Evolutionary conservation across 1,140 invertebrate species (phyloP).

Genomic region (Bombus breviceps): DNA sequence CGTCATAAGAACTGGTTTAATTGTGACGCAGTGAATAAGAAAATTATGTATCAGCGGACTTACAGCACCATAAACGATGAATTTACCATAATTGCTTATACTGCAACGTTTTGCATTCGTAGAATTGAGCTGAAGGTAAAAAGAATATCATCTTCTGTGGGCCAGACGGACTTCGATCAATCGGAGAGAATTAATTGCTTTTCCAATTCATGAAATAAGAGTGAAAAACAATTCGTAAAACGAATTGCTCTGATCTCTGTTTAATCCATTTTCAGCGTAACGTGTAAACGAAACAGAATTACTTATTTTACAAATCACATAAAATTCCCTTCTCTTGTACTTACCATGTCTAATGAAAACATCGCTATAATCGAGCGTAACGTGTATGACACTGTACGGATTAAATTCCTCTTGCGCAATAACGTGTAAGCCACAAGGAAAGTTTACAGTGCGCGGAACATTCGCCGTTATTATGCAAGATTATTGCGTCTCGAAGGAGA

Average conservation of each 20-base stretch:
- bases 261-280: too few species aligned
- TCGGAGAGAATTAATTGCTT: too few species aligned
- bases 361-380: neutral
- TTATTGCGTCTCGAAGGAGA: neutral
- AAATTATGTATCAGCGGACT: neutral
- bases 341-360: too few species aligned
- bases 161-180: too few species aligned
- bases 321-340: too few species aligned
- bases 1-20: conserved; percentile 5
- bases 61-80: neutral
- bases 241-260: too few species aligned
- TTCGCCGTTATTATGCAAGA: neutral
- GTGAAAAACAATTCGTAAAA: too few species aligned
- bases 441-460: neutral
- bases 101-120: neutral
- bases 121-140: neutral
- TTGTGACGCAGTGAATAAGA: conserved; percentile 2
- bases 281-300: too few species aligned
- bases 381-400: too few species aligned
- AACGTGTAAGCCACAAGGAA: neutral
- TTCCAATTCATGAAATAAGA: too few species aligned
- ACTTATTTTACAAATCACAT: too few species aligned
- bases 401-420: neutral
- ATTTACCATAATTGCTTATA: neutral
- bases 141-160: neutral